phyloP scores from a whole-genome alignment of 2,888 invertebrate genomes.

The Scaptodrosophila latifasciaeformis region DNA sequence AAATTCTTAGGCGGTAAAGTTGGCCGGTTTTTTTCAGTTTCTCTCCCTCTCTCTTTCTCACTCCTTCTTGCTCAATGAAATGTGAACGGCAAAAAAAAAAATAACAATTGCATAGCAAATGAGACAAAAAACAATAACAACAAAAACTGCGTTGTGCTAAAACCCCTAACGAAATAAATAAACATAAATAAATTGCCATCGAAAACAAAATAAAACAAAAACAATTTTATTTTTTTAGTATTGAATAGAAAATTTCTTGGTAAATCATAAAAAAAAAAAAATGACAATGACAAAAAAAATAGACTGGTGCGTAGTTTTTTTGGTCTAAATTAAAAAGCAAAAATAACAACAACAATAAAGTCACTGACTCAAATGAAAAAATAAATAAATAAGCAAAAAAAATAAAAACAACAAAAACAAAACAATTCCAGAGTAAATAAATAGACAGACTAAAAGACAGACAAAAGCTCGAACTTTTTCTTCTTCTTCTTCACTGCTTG shows the following conservation, averaged over 20 bases:
- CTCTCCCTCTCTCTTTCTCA: no score
- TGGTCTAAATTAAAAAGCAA: background rate
- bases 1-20: background rate
- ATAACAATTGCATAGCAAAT: conserved; percentile 48
- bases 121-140: conserved; percentile 17
- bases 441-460: conserved; percentile 12
- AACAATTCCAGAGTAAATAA: conserved; percentile 12
- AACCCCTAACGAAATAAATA: conserved; percentile 1
- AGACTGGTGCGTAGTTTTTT: conserved; percentile 10
- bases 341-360: background rate
- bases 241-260: conserved; percentile 36
- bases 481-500: no score
- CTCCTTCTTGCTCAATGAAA: conserved; percentile 1
- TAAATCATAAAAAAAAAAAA: conserved; percentile 49
- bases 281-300: conserved; percentile 45
- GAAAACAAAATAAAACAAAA: conserved; percentile 9
- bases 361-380: conserved; percentile 11
- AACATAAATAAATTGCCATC: background rate
- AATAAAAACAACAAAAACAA: no score
- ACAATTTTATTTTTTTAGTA: conserved; percentile 7
- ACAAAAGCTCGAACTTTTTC: conserved; percentile 15
- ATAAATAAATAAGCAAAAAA: conserved; percentile 14
- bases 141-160: conserved; percentile 3
- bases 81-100: conserved; percentile 31
- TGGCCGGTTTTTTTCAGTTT: no score